These are phyloP conservation scores for Bubo scandiacus DNA, from an alignment of 2,113 vertebrate genomes.

Conservation along the genomic window DNA sequence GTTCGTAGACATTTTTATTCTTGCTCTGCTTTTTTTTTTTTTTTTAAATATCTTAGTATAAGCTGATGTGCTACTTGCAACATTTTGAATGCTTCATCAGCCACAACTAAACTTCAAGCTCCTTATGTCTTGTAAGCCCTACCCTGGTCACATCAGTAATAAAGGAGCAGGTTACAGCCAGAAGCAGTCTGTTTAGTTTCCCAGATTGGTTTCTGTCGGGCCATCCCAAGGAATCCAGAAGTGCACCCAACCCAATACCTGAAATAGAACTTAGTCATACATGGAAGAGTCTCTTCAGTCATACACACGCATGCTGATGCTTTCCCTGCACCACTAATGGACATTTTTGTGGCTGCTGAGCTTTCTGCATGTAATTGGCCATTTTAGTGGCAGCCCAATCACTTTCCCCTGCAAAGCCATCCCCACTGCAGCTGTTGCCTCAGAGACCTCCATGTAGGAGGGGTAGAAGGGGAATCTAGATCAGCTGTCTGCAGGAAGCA, in stretches of 20 bases:
- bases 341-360: conserved; percentile 29
- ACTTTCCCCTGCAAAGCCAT: conserved; percentile 8
- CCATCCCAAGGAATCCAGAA: conserved; percentile 27
- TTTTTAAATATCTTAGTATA: background rate
- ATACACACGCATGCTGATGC: background rate
- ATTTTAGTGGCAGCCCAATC: background rate
- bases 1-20: background rate
- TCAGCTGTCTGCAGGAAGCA: background rate
- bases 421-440: background rate
- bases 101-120: background rate
- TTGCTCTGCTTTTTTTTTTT: background rate
- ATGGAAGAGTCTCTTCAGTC: background rate
- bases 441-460: background rate
- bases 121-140: background rate
- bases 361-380: conserved; percentile 27
- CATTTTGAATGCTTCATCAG: background rate
- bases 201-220: conserved; percentile 12
- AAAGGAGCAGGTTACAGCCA: background rate
- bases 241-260: background rate
- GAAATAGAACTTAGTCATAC: conserved; percentile 25
- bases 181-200: conserved; percentile 9
- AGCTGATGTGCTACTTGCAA: background rate
- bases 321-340: conserved; percentile 18
- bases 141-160: background rate
- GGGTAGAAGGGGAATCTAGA: background rate